phyloP scores from a whole-genome alignment of 2,113 vertebrate species.

The Piprites chloris region DNA sequence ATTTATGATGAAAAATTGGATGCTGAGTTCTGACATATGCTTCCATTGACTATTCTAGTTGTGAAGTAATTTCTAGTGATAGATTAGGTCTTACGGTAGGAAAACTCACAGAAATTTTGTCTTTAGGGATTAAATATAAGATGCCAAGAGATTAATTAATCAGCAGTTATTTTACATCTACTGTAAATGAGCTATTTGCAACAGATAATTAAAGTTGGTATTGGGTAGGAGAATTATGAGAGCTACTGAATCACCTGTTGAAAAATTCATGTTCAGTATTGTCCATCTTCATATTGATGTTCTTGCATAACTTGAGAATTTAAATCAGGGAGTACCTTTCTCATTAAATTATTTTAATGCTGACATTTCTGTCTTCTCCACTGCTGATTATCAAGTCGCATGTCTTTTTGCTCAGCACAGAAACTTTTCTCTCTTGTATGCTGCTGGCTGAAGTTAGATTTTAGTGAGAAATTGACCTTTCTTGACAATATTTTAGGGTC shows the following conservation, averaged over 20 bases:
- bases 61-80: neutral
- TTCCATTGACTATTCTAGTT: neutral
- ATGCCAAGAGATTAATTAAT: constrained; percentile 30
- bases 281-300: neutral
- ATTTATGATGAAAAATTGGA: neutral
- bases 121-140: neutral
- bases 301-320: neutral
- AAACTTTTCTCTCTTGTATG: neutral
- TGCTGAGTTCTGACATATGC: neutral
- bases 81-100: neutral
- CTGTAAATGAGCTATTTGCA: constrained; percentile 25
- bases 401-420: neutral
- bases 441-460: neutral
- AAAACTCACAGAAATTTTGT: neutral
- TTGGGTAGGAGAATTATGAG: neutral
- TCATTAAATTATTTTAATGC: neutral
- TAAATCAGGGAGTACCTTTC: neutral
- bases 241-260: constrained; percentile 8
- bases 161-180: constrained; percentile 3
- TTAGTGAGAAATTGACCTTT: neutral
- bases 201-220: neutral
- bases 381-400: neutral
- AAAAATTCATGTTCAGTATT: neutral
- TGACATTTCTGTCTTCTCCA: neutral
- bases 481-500: neutral